These are phyloP conservation scores for Heterochromis multidens DNA, from an alignment of 2,113 vertebrate genomes.

Conservation along the genomic window DNA sequence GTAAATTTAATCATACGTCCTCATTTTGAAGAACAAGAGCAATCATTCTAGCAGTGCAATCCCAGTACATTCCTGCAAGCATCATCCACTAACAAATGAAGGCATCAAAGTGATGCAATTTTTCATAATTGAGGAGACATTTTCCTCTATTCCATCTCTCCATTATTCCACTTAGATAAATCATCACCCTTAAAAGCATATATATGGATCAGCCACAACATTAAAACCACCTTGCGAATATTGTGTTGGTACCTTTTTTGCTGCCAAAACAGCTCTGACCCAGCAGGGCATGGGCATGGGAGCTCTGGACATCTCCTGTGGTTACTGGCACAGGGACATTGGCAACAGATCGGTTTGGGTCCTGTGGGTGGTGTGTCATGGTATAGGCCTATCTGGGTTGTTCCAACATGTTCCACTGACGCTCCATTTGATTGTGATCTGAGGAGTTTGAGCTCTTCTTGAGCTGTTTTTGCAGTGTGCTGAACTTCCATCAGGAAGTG, in stretches of 20 bases:
- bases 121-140: not conserved
- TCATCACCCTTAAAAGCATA: constrained; percentile 25
- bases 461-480: not conserved
- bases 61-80: not conserved
- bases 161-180: constrained; percentile 25
- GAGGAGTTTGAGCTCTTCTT: not conserved
- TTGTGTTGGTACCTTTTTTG: not conserved
- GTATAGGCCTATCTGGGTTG: not conserved
- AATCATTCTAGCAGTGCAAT: not conserved
- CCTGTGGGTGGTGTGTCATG: not conserved
- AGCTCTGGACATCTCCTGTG: not conserved
- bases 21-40: not conserved
- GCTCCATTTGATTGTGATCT: not conserved
- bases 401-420: not conserved
- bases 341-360: not conserved
- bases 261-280: not conserved
- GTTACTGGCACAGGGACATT: not conserved
- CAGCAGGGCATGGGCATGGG: not conserved
- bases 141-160: constrained; percentile 1
- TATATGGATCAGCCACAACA: not conserved
- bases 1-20: not conserved
- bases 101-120: not conserved
- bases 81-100: not conserved
- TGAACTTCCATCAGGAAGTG: not conserved
- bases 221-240: not conserved